phyloP scores from a whole-genome alignment of 1,140 invertebrate genomes.

The Zaprionus africanus region DNA sequence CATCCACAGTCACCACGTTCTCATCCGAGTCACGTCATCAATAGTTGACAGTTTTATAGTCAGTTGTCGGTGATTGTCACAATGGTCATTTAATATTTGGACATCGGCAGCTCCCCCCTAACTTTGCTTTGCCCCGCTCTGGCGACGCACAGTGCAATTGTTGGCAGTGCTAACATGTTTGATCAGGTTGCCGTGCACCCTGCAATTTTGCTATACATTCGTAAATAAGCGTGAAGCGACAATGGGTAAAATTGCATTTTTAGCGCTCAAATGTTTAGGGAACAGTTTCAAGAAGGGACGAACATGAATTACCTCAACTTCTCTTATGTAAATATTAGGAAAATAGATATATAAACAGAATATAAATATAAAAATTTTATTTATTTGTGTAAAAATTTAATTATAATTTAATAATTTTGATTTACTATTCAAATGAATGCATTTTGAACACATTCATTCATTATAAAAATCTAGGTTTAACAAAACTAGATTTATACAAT shows the following conservation, averaged over 20 bases:
- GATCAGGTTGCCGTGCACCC: constrained; percentile 40
- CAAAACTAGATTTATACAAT: too few species aligned
- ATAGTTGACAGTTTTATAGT: constrained; percentile 81
- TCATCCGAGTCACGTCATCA: constrained; percentile 55
- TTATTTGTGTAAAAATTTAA: too few species aligned
- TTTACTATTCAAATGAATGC: too few species aligned
- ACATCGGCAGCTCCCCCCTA: constrained; percentile 44
- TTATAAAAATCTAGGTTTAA: too few species aligned
- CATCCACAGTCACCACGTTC: neutral
- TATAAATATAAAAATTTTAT: too few species aligned
- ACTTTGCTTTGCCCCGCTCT: neutral
- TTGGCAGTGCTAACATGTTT: constrained; percentile 63
- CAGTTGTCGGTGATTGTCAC: constrained; percentile 75
- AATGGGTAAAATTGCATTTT: neutral
- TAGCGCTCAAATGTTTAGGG: neutral
- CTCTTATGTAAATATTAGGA: too few species aligned
- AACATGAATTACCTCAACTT: neutral
- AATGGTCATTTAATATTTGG: constrained; percentile 81
- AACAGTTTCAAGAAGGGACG: neutral
- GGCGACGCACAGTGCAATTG: constrained; percentile 45
- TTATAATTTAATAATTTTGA: too few species aligned
- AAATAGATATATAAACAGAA: too few species aligned
- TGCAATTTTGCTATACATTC: constrained; percentile 7
- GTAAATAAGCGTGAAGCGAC: neutral
- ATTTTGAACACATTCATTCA: too few species aligned